A percentile compares a stretch with the other conserved stretches of the same genome.
Evolutionary conservation across 2,797 vertebrate species (phyloP).

Genomic region (Pagetopsis macropterus): DNA sequence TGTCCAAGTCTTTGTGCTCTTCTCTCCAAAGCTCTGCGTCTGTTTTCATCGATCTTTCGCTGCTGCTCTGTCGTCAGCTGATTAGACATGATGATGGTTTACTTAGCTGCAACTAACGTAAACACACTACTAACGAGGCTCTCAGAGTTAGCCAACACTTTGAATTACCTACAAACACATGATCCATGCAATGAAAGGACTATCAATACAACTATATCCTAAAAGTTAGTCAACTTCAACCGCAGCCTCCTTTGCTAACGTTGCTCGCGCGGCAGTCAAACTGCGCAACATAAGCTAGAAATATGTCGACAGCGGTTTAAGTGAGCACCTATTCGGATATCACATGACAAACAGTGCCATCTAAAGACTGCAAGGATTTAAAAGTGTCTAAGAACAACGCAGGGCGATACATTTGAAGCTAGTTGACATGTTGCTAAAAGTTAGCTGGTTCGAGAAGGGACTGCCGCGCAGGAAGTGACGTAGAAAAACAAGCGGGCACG

Average conservation of each 20-base stretch:
- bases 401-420: accelerated
- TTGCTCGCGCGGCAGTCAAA: neutral
- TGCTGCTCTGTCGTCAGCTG: conserved; percentile 91
- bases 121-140: neutral
- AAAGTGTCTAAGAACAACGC: neutral
- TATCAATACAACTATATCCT: neutral
- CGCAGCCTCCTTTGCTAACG: neutral
- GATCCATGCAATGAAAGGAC: neutral
- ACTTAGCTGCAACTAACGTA: conserved; percentile 1
- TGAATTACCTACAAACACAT: neutral
- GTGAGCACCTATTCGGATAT: accelerated
- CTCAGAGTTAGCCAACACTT: neutral
- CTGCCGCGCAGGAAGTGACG: conserved; percentile 77
- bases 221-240: neutral
- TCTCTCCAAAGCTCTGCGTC: conserved; percentile 89
- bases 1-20: conserved; percentile 90
- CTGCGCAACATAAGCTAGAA: neutral
- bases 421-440: neutral
- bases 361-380: neutral
- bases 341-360: accelerated
- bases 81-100: conserved; percentile 82
- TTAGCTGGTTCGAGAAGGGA: neutral
- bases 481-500: conserved; percentile 64
- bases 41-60: conserved; percentile 92
- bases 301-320: neutral